These are phyloP conservation scores for Misgurnus mizolepis DNA, from an alignment of 2,113 vertebrate species.

Conservation along the genomic window DNA sequence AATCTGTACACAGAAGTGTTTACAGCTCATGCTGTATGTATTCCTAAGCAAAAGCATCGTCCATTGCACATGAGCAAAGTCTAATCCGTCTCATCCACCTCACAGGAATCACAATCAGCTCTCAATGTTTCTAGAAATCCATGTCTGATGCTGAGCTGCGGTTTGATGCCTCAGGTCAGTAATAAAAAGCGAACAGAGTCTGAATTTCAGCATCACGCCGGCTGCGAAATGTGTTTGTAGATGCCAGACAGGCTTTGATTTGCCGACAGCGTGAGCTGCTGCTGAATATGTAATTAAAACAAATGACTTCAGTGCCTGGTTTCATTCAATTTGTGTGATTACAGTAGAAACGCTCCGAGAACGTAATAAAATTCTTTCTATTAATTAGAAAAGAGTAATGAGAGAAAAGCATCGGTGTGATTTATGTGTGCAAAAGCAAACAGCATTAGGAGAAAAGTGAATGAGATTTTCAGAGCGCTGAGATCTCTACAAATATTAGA, in stretches of 20 bases:
- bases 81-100: too few relatives aligned
- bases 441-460: neutral
- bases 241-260: neutral
- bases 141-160: neutral
- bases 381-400: constrained; percentile 5
- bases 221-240: neutral
- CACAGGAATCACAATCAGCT: neutral
- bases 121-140: neutral
- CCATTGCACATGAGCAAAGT: too few relatives aligned
- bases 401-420: neutral
- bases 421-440: neutral
- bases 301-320: neutral
- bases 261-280: neutral
- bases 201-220: neutral
- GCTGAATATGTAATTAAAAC: constrained; percentile 5
- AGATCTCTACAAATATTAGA: too few relatives aligned
- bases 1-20: neutral
- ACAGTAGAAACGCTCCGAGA: constrained; percentile 9
- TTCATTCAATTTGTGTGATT: constrained; percentile 13
- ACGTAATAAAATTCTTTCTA: neutral
- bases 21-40: neutral
- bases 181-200: neutral
- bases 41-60: neutral
- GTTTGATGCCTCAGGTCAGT: neutral
- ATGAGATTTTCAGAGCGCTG: neutral